Base-by-base conservation (phyloP, 2,888 invertebrate genomes). In the Cantharis rufa region DNA sequence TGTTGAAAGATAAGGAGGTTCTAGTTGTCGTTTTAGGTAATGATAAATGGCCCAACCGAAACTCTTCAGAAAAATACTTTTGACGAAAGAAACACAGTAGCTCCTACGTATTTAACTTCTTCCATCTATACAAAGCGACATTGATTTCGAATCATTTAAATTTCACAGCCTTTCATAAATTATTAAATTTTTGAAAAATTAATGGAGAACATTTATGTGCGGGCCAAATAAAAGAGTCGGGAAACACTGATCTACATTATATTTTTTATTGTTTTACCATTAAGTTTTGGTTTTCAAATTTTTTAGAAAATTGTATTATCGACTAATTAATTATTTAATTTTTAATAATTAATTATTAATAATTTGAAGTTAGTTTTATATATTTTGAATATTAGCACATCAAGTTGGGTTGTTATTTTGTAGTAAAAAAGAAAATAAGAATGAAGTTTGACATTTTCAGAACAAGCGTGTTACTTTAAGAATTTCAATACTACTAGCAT, bases 11-110 rank as follows among this genome's bases (percentile, higher is more conserved):
- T 62, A 27, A 24, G 71, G 71, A 71, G 71, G 71, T 71, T 62
- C 71, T 71, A 71, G 71, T 63, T 62, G 71, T 71, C 71, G 62
- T 27, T 63, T 71, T 71, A 71, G 27, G 62, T 71, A 62, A 71
- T 71, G 71, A 71, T 63, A 71, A 71, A 71, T 71, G 71, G 71
- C 16, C 63, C 13, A 32, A 32, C 32, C 32, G 71, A 62, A 63
- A 63, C 62, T 71, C 71, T 70, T 27, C 13, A 71, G 62, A 71
- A 24, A 18, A 62, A 71, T 63, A 28, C 27, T 63, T 48, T 18
- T 27, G 71, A 24, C 62, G 71, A 71, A 71, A 71, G 71, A 71
- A 62, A 71, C 15, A 62, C 27, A 71, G 27, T 62, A 48, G 62
- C 32, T 13, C 13, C 32, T 5, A 32, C 13, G 13, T 32, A 32